Evolutionary conservation across 2,888 invertebrate genomes (phyloP).

Genomic region (Protonemura montana): DNA sequence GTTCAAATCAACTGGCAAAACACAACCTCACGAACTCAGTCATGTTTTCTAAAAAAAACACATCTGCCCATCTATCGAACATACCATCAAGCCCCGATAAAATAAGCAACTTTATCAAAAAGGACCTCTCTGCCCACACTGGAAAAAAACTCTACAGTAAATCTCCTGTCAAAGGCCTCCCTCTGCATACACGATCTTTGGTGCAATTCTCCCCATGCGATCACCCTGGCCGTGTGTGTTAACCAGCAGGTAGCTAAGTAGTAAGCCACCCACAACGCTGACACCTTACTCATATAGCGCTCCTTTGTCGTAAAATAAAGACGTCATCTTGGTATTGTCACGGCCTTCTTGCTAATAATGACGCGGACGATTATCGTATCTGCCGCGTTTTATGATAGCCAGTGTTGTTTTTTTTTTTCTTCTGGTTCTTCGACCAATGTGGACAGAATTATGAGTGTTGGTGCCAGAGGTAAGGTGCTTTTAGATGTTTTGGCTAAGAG

Average conservation of each 20-base stretch:
- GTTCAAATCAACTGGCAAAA: too few relatives aligned
- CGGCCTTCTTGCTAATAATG: neutral
- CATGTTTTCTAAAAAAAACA: too few relatives aligned
- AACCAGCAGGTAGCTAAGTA: neutral
- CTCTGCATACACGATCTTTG: neutral
- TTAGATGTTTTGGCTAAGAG: neutral
- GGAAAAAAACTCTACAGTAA: neutral
- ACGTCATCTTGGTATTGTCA: neutral
- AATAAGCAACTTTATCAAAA: too few relatives aligned
- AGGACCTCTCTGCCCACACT: neutral
- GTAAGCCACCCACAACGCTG: neutral
- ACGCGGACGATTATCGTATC: neutral
- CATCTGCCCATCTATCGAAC: too few relatives aligned
- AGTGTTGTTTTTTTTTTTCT: neutral
- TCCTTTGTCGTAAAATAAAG: neutral
- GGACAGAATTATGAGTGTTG: neutral
- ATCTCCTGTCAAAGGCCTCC: neutral
- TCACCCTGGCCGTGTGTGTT: neutral
- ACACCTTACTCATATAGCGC: neutral
- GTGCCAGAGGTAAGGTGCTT: neutral
- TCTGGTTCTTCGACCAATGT: neutral
- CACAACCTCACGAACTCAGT: too few relatives aligned
- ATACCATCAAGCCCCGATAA: too few relatives aligned
- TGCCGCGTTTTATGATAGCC: neutral
- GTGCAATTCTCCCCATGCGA: neutral